phyloP scores from a whole-genome alignment of 2,113 vertebrate species.

The Saguinus imperator region DNA sequence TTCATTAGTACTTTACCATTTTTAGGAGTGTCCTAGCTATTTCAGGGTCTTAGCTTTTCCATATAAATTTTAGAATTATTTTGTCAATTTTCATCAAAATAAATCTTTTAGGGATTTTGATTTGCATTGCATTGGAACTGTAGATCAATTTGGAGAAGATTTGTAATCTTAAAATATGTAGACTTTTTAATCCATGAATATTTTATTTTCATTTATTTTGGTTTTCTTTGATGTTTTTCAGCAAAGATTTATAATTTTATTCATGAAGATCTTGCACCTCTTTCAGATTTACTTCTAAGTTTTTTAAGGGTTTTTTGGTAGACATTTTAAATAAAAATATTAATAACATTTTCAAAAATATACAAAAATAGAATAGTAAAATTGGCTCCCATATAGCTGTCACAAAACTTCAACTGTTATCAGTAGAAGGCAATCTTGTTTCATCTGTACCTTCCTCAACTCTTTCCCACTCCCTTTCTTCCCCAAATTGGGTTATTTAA shows the following conservation, averaged over 20 bases:
- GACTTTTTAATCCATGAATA: neutral
- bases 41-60: neutral
- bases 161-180: neutral
- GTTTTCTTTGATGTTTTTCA: neutral
- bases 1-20: neutral
- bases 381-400: neutral
- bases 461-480: neutral
- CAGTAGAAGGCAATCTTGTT: neutral
- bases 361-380: neutral
- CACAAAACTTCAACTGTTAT: neutral
- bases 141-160: neutral
- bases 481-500: neutral
- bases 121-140: neutral
- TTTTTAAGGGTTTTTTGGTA: neutral
- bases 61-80: neutral
- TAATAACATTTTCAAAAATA: neutral
- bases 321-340: neutral
- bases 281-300: neutral
- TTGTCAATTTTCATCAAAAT: slow-evolving; percentile 3
- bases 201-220: neutral
- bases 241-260: neutral
- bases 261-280: neutral
- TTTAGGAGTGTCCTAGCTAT: neutral
- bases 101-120: neutral
- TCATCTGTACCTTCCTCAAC: neutral